phyloP scores from a whole-genome alignment of 2,797 vertebrate genomes.

The Rhodeus uyekii region DNA sequence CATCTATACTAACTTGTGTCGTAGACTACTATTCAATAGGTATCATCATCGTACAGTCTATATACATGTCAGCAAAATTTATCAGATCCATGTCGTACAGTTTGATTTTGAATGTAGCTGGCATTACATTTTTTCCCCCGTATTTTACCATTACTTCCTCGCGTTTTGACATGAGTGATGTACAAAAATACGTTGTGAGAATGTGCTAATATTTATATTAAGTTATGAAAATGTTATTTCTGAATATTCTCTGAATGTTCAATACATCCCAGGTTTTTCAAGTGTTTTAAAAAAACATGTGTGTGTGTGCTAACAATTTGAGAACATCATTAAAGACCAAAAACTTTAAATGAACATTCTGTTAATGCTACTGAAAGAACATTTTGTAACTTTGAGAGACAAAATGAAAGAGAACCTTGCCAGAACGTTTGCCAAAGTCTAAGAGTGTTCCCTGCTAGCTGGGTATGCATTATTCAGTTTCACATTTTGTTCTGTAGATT shows the following conservation, averaged over 20 bases:
- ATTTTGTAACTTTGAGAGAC: not conserved
- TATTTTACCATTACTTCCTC: not conserved
- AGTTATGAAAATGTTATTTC: not conserved
- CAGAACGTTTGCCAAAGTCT: not conserved
- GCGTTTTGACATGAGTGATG: not conserved
- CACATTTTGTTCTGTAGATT: not conserved
- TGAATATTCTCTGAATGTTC: not conserved
- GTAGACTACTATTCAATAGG: too few species aligned
- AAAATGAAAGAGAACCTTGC: not conserved
- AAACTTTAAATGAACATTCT: not conserved
- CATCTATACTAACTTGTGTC: too few species aligned
- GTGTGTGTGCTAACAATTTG: too few species aligned
- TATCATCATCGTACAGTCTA: too few species aligned
- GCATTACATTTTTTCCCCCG: too few species aligned
- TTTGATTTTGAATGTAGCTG: too few species aligned
- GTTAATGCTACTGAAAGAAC: not conserved
- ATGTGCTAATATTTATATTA: not conserved
- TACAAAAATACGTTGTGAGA: not conserved
- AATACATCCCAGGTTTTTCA: not conserved
- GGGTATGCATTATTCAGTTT: not conserved
- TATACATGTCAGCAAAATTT: too few species aligned
- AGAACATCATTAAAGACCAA: not conserved
- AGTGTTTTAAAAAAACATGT: too few species aligned
- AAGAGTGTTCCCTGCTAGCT: not conserved
- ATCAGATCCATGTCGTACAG: too few species aligned